Evolutionary conservation across 2,888 invertebrate species (phyloP), one percentile per base, ranked within the genome.

Genomic region (Slavum lentiscoides): DNA sequence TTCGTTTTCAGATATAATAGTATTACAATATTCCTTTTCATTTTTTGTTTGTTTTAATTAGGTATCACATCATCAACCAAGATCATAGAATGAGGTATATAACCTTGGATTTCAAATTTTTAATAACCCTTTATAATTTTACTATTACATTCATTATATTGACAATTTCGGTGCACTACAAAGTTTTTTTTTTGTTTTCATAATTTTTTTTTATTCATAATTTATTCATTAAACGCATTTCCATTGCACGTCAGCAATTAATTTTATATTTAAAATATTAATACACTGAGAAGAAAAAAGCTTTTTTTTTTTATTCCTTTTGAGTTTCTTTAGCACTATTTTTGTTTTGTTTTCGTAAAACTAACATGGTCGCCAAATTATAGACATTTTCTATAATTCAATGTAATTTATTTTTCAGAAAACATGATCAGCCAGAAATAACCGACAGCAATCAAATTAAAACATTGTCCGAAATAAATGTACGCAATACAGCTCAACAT

Each of bases 21-120:
- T 13, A 13, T 49, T 8, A 13, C 11, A 49, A 49, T 49, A 13
- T 23, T 58, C 13, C 19, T 13, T 68, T 66, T 64, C 61, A 49
- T 55, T 80, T 58, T 43, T 43, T 43, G 43, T 43, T 80, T 58
- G 13, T 80, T 66, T 80, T 19, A 58, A 64, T 80, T 17, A 77
- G 77, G 77, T 53, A 30, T 69, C 64, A 72, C 43, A 72, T 72
- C 15, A 39, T 80, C 39, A 66, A 39, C 19, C 64, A 72, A 72
- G 23, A 55, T n/a, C 55, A 66, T 53, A 66, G 37, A 37, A 55
- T 13, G 19, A 70, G 64, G 64, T 77, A 77, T 61, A 21, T 23
- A 49, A 70, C 64, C 62, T 80, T 80, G 55, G 55, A 62, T 53
- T 30, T 61, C n/a, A 39, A n/a, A 55, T 77, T 61, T 76, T 59